Evolutionary conservation across 2,797 vertebrate species (phyloP).

Genomic region (Mus minutoides): DNA sequence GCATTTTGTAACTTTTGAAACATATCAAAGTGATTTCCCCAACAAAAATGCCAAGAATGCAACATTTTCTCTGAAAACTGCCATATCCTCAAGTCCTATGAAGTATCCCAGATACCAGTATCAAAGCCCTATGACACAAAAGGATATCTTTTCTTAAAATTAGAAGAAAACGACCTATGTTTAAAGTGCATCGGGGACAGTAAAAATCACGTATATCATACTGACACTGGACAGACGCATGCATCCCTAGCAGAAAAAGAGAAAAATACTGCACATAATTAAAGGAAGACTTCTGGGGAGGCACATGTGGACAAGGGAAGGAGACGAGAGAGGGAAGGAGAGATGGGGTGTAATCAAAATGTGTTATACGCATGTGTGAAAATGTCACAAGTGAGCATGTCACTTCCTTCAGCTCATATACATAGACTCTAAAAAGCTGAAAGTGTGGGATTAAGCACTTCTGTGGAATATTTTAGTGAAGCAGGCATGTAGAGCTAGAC

Average conservation of each 20-base stretch:
- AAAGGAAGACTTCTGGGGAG: not conserved
- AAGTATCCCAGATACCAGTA: not conserved
- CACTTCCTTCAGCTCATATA: not conserved
- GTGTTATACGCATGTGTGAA: not conserved
- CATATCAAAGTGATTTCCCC: constrained; percentile 41
- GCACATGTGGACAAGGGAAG: not conserved
- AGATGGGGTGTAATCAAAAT: not conserved
- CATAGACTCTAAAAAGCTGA: not conserved
- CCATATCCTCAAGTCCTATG: not conserved
- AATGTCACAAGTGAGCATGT: not conserved
- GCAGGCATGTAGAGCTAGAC: not conserved
- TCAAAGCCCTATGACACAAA: constrained; percentile 59
- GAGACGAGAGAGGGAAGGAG: not conserved
- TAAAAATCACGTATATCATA: constrained; percentile 22
- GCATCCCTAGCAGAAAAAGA: not conserved
- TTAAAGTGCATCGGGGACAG: constrained; percentile 10
- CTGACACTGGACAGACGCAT: not conserved
- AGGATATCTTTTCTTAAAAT: constrained; percentile 46
- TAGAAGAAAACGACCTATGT: not conserved
- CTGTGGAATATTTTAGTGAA: not conserved
- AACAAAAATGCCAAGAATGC: constrained; percentile 36
- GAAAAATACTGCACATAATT: not conserved
- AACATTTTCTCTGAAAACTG: constrained; percentile 35
- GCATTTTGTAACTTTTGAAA: constrained; percentile 44
- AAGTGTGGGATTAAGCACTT: not conserved